Percentiles rank a stretch among this genome's conserved stretches.
Evolutionary conservation across 2,888 invertebrate species (phyloP).

Genomic region (Patella caerulea): DNA sequence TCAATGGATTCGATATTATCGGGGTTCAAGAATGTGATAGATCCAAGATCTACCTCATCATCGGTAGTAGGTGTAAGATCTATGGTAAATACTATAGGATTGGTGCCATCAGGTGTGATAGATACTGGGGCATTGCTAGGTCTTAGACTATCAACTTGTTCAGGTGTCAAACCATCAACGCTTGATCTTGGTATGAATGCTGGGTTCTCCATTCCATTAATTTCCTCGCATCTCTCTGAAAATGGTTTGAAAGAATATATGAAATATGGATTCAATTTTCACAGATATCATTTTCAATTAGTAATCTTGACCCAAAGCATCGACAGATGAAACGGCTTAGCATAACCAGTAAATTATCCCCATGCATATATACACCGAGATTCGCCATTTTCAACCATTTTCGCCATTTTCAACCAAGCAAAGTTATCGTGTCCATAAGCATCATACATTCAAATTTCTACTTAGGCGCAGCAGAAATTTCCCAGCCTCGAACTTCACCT

Average conservation of each 20-base stretch:
- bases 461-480: too few species aligned
- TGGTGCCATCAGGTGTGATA: not conserved
- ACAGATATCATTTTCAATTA: too few species aligned
- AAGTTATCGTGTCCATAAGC: too few species aligned
- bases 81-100: not conserved
- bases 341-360: too few species aligned
- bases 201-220: not conserved
- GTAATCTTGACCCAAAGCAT: too few species aligned
- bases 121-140: not conserved
- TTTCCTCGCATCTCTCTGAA: not conserved
- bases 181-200: not conserved
- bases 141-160: not conserved
- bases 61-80: not conserved
- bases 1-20: not conserved
- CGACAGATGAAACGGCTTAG: too few species aligned
- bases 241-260: not conserved
- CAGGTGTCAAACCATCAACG: not conserved
- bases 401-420: too few species aligned
- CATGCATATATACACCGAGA: too few species aligned
- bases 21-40: not conserved
- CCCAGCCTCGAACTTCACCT: too few species aligned
- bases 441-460: too few species aligned
- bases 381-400: too few species aligned
- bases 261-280: too few species aligned
- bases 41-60: not conserved